Evolutionary conservation across 1,140 invertebrate genomes (phyloP).

Genomic region (Atopsyche davidsoni): DNA sequence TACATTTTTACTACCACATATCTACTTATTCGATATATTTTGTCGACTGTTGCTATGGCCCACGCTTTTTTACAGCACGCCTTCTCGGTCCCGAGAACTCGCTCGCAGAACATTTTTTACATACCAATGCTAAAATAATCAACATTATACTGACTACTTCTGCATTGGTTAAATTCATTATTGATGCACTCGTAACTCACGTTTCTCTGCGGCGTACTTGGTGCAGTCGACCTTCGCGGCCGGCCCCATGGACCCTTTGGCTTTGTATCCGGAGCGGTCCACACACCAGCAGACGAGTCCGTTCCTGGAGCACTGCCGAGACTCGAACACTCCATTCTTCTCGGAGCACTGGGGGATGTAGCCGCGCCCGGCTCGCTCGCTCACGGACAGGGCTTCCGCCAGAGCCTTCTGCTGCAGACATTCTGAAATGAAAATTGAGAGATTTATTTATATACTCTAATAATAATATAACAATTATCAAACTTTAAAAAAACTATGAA

Average conservation of each 20-base stretch:
- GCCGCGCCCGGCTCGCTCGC: slow-evolving; percentile 69
- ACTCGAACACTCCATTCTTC: slow-evolving; percentile 61
- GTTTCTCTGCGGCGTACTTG: slow-evolving; percentile 23
- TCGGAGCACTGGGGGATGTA: slow-evolving; percentile 75
- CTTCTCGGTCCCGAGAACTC: too few relatives aligned
- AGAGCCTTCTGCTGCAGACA: slow-evolving; percentile 71
- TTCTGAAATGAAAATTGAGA: slow-evolving; percentile 36
- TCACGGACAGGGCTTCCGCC: slow-evolving; percentile 68
- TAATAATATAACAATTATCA: background rate
- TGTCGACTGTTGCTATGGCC: too few relatives aligned
- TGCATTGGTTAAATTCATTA: too few relatives aligned
- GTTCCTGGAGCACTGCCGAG: slow-evolving; percentile 73
- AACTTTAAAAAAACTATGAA: background rate
- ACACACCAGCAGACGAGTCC: slow-evolving; percentile 85
- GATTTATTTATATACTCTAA: slow-evolving; percentile 18
- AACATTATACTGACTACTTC: too few relatives aligned
- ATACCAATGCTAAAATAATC: too few relatives aligned
- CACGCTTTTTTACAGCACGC: too few relatives aligned
- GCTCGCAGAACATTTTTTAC: too few relatives aligned
- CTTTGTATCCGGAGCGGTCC: slow-evolving; percentile 65
- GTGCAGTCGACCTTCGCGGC: slow-evolving; percentile 62
- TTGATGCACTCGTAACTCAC: slow-evolving; percentile 6
- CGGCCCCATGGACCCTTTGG: slow-evolving; percentile 71
- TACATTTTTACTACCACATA: too few relatives aligned
- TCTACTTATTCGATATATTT: too few relatives aligned